phyloP scores from a whole-genome alignment of 2,113 vertebrate species.

The Parus major region DNA sequence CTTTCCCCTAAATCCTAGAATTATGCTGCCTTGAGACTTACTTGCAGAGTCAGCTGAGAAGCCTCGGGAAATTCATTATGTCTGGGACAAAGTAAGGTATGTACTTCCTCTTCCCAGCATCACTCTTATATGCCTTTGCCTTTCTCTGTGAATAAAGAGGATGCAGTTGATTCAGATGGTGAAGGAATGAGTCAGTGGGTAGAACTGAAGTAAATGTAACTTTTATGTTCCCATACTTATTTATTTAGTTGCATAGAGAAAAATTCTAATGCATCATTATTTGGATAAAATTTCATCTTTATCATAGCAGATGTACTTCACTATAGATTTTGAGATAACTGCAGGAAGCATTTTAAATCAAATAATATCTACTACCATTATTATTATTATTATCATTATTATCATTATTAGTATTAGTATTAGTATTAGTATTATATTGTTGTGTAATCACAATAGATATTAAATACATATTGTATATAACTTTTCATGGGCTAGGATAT shows the following conservation, averaged over 20 bases:
- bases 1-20: neutral
- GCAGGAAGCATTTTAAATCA: neutral
- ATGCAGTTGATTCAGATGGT: neutral
- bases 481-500: neutral
- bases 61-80: neutral
- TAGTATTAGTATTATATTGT: neutral
- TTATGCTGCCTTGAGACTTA: neutral
- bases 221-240: neutral
- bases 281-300: neutral
- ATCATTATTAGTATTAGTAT: neutral
- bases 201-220: neutral
- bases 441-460: neutral
- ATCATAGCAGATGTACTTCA: neutral
- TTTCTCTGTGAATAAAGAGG: neutral
- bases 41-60: neutral
- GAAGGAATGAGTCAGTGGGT: neutral
- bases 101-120: neutral
- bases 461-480: neutral
- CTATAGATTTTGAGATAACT: neutral
- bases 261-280: neutral
- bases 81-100: neutral
- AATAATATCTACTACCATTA: neutral
- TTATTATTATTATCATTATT: neutral
- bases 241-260: neutral
- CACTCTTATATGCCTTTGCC: neutral